Percentiles rank a stretch among this genome's conserved stretches.
Evolutionary conservation across 2,888 invertebrate species (phyloP).

Genomic region (Unio pictorum): DNA sequence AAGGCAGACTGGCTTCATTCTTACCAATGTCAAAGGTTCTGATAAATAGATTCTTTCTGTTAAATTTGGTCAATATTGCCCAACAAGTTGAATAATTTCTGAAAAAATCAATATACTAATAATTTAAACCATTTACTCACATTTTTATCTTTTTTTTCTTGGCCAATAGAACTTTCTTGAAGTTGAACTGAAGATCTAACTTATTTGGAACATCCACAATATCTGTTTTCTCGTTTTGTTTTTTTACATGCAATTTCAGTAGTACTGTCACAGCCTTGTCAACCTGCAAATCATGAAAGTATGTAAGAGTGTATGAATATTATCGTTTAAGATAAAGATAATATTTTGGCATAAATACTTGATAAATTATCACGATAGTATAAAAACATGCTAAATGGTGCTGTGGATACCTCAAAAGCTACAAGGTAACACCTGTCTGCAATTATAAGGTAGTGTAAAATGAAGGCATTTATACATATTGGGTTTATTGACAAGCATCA

Average conservation of each 20-base stretch:
- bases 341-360: too few species aligned
- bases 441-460: too few species aligned
- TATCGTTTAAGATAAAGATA: too few species aligned
- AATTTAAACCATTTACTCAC: conserved; percentile 37
- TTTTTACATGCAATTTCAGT: conserved; percentile 22
- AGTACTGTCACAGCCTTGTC: conserved; percentile 37
- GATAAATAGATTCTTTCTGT: too few species aligned
- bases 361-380: too few species aligned
- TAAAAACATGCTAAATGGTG: too few species aligned
- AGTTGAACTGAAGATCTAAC: conserved; percentile 51
- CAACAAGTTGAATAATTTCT: neutral
- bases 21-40: too few species aligned
- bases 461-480: too few species aligned
- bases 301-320: neutral
- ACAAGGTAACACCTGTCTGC: too few species aligned
- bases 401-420: too few species aligned
- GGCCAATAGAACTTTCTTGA: conserved; percentile 53
- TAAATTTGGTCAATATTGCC: neutral
- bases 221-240: conserved; percentile 23
- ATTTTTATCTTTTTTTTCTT: conserved; percentile 46
- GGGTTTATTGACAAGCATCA: too few species aligned
- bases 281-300: conserved; percentile 31
- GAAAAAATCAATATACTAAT: neutral
- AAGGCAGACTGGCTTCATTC: too few species aligned
- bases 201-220: conserved; percentile 46